These are phyloP conservation scores for Oegoconia quadripuncta DNA, from an alignment of 2,888 invertebrate species.

Conservation along the genomic window DNA sequence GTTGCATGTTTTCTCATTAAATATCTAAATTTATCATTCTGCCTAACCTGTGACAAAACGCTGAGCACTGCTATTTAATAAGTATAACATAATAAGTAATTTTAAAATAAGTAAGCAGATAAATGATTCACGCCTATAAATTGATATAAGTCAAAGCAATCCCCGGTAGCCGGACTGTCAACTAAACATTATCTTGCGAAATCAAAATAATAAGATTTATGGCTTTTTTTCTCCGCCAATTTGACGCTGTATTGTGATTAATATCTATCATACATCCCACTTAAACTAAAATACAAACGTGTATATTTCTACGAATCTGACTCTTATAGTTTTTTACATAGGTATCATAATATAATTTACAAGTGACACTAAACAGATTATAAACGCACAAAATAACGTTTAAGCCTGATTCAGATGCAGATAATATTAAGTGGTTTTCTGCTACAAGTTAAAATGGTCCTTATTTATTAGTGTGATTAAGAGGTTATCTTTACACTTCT, in stretches of 20 bases:
- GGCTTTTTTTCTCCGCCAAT: conserved; percentile 30
- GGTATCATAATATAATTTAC: conserved; percentile 4
- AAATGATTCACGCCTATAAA: no score
- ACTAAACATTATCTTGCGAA: conserved; percentile 32
- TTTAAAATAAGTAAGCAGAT: no score
- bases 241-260: conserved; percentile 37
- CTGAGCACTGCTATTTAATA: no score
- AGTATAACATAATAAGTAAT: no score
- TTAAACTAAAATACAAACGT: not conserved
- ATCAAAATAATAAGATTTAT: conserved; percentile 49
- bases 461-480: not conserved
- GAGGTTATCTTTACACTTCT: conserved; percentile 12
- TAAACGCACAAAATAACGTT: not conserved
- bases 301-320: not conserved
- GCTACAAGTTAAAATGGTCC: not conserved
- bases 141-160: conserved; percentile 15
- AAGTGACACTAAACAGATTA: not conserved
- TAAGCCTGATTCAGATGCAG: not conserved
- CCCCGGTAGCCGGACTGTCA: conserved; percentile 47
- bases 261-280: conserved; percentile 21
- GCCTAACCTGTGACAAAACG: no score
- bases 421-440: conserved; percentile 1
- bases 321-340: conserved; percentile 3
- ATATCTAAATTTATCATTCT: no score
- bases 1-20: no score